Evolutionary conservation across 2,113 vertebrate genomes (phyloP), one percentile per base, ranked within the genome.

Genomic region (Sturnira hondurensis): DNA sequence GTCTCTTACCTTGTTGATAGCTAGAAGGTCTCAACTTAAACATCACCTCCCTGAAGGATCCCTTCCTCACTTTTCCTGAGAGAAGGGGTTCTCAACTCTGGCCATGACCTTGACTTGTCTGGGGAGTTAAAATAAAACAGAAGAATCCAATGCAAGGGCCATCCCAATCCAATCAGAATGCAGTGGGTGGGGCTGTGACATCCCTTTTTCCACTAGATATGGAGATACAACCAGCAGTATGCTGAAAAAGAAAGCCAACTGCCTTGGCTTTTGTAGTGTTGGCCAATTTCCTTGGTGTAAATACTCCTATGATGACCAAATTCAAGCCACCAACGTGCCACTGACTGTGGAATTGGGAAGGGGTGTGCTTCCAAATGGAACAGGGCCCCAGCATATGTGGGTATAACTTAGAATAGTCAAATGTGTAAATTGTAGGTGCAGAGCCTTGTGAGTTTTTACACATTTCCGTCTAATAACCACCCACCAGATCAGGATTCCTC

Each of bases 341-440:
- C 5, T 15, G 58, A 43, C 63, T 5, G 28, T 24, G 22, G 65
- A 50, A 14, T 0, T 7, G 38, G 77, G 80, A 58, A 65, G 74
- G 11, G 52, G 43, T 0, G 3, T 38, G 54, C 36, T 67, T 65
- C 58, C 31, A 20, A 13, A 28, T 41, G 7, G 0, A 36, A 52
- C 8, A 10, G 14, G 45, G 45, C 65, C 41, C 24, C 31, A 8
- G 76, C 63, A 56, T 0, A 43, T 4, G 10, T 1, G 9, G 41
- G 45, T 4, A 5, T 7, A 4, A 38, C 47, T 9, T 4, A 16
- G 24, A 1, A 2, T 1, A 9, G 31, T 3, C 13, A 56, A 4
- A 10, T 9, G 6, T 20, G 0, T 2, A 0, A n/a, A 61, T 14
- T 52, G 26, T 1, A 33, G 63, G 65, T 3, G 33, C 24, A 15